Evolutionary conservation across 2,113 vertebrate species (phyloP).

Genomic region (Galeopterus variegatus): DNA sequence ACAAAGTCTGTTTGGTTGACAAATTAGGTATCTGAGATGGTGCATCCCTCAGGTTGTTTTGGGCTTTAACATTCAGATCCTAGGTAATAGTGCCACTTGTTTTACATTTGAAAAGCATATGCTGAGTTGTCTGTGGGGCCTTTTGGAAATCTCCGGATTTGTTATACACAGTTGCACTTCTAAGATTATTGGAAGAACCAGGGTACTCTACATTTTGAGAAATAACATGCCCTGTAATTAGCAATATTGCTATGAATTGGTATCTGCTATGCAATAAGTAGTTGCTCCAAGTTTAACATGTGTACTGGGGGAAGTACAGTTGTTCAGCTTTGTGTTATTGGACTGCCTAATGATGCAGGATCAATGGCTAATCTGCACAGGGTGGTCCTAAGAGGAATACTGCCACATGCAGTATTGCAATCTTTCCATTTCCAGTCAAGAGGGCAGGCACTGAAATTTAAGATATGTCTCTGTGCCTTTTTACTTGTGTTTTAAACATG

Average conservation of each 20-base stretch:
- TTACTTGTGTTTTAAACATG: neutral
- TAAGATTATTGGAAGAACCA: neutral
- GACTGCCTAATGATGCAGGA: neutral
- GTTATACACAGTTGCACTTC: neutral
- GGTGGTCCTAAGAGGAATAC: neutral
- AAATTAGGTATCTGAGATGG: neutral
- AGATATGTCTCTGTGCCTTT: neutral
- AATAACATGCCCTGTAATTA: neutral
- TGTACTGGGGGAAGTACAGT: fast-evolving
- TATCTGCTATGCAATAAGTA: neutral
- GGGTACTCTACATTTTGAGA: neutral
- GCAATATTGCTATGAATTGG: neutral
- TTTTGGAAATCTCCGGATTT: neutral
- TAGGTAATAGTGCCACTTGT: neutral
- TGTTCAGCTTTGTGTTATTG: neutral
- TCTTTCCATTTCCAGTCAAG: neutral
- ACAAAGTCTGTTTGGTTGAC: neutral
- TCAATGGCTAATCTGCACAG: neutral
- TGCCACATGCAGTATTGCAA: neutral
- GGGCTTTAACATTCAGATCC: neutral
- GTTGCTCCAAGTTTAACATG: neutral
- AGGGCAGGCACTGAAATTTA: neutral
- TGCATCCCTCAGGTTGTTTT: neutral
- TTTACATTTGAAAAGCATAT: neutral
- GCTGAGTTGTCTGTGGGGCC: neutral